Percentiles rank a stretch among this genome's conserved stretches.
phyloP scores from a whole-genome alignment of 2,797 vertebrate species.

The Artibeus jamaicensis region DNA sequence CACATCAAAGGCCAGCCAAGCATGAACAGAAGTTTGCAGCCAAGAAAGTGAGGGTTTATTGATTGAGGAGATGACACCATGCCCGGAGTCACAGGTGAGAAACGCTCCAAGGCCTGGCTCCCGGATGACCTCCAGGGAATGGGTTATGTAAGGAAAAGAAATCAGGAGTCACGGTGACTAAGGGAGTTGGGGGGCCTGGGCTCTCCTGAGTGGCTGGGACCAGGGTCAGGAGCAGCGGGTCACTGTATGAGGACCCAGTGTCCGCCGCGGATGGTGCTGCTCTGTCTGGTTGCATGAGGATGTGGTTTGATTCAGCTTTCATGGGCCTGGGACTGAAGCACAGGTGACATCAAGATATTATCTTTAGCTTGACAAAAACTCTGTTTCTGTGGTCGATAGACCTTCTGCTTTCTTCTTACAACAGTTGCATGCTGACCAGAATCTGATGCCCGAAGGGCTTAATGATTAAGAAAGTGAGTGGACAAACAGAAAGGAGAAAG shows the following conservation, averaged over 20 bases:
- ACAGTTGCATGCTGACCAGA: background rate
- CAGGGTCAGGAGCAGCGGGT: background rate
- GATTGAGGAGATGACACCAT: background rate
- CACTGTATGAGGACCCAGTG: background rate
- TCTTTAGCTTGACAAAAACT: background rate
- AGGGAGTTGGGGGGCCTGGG: background rate
- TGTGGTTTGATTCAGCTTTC: background rate
- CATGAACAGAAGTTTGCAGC: background rate
- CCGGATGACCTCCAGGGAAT: background rate
- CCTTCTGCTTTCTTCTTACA: background rate
- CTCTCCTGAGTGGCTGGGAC: background rate
- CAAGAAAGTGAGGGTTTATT: background rate
- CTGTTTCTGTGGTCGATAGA: background rate
- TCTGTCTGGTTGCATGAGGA: background rate
- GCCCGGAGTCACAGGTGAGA: background rate
- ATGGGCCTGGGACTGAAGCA: background rate
- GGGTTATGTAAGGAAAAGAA: background rate
- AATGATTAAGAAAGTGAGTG: background rate
- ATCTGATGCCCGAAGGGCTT: background rate
- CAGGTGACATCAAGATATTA: background rate
- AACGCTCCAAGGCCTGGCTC: background rate
- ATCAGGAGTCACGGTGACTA: background rate
- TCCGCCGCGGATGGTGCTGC: background rate
- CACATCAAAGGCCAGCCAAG: background rate
- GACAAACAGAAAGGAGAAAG: background rate